Base-by-base conservation (phyloP, 1,140 invertebrate genomes). In the Drosophila prosaltans region DNA sequence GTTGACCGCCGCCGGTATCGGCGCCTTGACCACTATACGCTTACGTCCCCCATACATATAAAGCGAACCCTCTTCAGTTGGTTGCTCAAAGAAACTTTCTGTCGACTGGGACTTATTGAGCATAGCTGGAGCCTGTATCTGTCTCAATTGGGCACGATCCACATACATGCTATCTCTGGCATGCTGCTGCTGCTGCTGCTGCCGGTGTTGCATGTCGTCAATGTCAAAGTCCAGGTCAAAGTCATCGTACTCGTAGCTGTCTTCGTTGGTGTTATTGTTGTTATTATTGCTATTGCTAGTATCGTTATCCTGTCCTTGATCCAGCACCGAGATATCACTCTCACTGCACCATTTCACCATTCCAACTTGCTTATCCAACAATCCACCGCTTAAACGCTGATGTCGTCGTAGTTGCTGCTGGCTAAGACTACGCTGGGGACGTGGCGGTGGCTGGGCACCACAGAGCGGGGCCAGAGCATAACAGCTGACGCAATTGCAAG, bases 291-390 rank as follows among this genome's bases (percentile, higher is more conserved):
- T n/a, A 11, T 69, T 24, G 66, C 41, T 28, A 28, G 11, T 28
- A 21, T 72, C 67, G 45, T 70, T 66, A 59, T 81, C 77, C 48
- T 76, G 81, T 41, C 81, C 85, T 51, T 85, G 75, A 65, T 90
- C 86, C 48, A 92, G 81, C 74, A 90, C 75, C 10, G 90, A 92
- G 24, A 92, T 72, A 45, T 92, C 91, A 65, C 91, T 92, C 73
- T 92, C 91, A 61, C 91, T 92, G 64, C 91, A 91, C 91, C 91
- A 92, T 72, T 92, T 92, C 43, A 80, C 78, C 72, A 91, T 62
- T 41, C 78, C 84, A 11, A 26, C 45, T 5, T 69, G 72, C 51
- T 69, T 75, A 40, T 80, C 80, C 39, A 70, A 43, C 55, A 79
- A 41, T 6, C 84, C 78, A 21, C 90, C 90, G 36, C 90, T 91